Evolutionary conservation across 2,113 vertebrate species (phyloP), one percentile per base, ranked within the genome.

Genomic region (Xenopus borealis): DNA sequence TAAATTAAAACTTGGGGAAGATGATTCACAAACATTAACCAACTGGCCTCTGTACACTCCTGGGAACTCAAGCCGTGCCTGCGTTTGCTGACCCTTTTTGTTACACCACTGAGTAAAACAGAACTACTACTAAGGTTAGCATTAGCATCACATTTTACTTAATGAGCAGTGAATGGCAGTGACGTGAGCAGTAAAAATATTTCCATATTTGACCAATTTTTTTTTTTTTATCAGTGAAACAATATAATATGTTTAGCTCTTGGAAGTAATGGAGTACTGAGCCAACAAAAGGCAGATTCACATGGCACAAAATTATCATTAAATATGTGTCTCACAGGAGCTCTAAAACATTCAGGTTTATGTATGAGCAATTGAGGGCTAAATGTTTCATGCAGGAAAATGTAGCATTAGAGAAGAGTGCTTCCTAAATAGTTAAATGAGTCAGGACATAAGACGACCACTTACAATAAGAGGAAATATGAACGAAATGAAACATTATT

Each of bases 311-410:
- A n/a, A 1, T 61, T 61, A 59, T 19, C 33, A 68, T 79, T 84
- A 68, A 33, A 1, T 27, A 71, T 62, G 27, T 47, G 12, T 83
- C 75, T 88, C 66, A 17, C 0, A 82, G 63, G 75, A 59, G 53
- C 45, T 65, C 45, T 72, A 77, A 46, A 79, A 67, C 78, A 78
- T 62, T 75, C 13, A 40, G 40, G 74, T 79, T 82, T 23, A 7
- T 80, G 69, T 52, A 68, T 75, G 62, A 78, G 69, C 68, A 83
- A 73, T 80, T 81, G 78, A 52, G 80, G 70, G 75, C 79, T 78
- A 83, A 82, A 78, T 40, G 63, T 55, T 81, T 79, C 53, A 74
- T 30, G 57, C 65, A 62, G 59, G 65, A 81, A 16, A 72, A 16
- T 66, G 81, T 40, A 74, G 0, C 0, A 45, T 52, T 71, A 74